phyloP scores from a whole-genome alignment of 1,140 invertebrate genomes.

The Lordiphosa collinella region DNA sequence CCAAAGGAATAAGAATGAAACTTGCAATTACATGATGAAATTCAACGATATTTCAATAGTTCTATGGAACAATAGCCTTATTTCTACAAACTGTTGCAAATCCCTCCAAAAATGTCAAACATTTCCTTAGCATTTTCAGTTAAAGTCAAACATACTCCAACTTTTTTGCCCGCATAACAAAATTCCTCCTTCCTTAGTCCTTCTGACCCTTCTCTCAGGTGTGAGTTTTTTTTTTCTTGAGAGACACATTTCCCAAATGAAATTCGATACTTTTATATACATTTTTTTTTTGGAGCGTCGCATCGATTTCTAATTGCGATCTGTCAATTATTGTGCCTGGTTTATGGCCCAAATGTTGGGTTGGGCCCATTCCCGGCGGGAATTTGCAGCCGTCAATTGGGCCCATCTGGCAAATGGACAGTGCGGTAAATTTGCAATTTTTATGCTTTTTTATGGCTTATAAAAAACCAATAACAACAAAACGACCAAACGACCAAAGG shows the following conservation, averaged over 20 bases:
- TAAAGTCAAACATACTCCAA: too few relatives aligned
- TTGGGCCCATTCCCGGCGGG: constrained; percentile 29
- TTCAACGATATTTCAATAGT: too few relatives aligned
- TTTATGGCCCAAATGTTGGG: constrained; percentile 42
- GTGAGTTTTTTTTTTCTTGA: constrained; percentile 1
- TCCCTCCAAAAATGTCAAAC: too few relatives aligned
- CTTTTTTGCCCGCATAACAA: too few relatives aligned
- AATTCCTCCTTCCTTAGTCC: neutral
- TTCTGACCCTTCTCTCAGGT: constrained; percentile 9
- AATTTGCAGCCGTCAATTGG: constrained; percentile 49
- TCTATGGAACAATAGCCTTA: too few relatives aligned
- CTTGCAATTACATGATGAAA: too few relatives aligned
- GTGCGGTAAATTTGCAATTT: constrained; percentile 64
- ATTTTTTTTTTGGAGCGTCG: constrained; percentile 29
- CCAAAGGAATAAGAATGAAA: too few relatives aligned
- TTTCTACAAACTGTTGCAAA: too few relatives aligned
- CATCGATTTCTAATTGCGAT: constrained; percentile 73
- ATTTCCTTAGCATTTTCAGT: too few relatives aligned
- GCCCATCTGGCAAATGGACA: constrained; percentile 63
- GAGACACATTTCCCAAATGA: constrained; percentile 11
- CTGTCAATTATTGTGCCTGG: constrained; percentile 63
- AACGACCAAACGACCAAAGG: constrained; percentile 11
- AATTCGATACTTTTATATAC: constrained; percentile 59
- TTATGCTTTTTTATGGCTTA: constrained; percentile 63
- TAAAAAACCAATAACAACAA: constrained; percentile 75